These are phyloP conservation scores for Laodelphax striatellus DNA, from an alignment of 1,140 invertebrate species.

Conservation along the genomic window DNA sequence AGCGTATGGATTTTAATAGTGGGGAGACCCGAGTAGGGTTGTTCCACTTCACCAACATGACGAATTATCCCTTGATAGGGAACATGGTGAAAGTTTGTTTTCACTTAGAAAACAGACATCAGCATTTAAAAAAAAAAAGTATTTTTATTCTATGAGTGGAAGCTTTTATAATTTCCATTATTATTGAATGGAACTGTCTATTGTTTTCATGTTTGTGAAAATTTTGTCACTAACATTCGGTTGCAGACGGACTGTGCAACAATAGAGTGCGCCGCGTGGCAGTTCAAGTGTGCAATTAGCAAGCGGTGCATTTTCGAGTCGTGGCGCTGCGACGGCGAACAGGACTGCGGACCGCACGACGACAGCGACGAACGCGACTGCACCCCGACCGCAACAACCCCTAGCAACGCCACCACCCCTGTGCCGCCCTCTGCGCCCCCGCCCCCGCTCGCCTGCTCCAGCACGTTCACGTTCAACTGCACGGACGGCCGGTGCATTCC, in stretches of 20 bases:
- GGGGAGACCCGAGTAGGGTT: too few species aligned
- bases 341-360: conserved; percentile 56
- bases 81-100: too few species aligned
- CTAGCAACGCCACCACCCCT: not conserved
- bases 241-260: conserved; percentile 13
- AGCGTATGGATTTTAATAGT: too few species aligned
- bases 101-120: too few species aligned
- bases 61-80: too few species aligned
- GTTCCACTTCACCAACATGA: too few species aligned
- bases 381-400: conserved; percentile 29
- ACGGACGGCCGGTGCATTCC: conserved; percentile 65
- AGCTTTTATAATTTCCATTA: too few species aligned
- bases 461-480: conserved; percentile 46
- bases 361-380: conserved; percentile 49
- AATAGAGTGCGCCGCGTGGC: conserved; percentile 35
- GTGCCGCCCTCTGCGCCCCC: not conserved
- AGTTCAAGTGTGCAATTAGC: conserved; percentile 29
- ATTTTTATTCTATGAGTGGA: too few species aligned
- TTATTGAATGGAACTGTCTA: not conserved
- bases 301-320: conserved; percentile 66
- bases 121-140: too few species aligned
- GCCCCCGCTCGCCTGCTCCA: not conserved
- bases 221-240: too few species aligned
- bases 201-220: too few species aligned
- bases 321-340: conserved; percentile 59